These are phyloP conservation scores for Atrina japonica DNA, from an alignment of 2,888 invertebrate genomes.

Conservation along the genomic window DNA sequence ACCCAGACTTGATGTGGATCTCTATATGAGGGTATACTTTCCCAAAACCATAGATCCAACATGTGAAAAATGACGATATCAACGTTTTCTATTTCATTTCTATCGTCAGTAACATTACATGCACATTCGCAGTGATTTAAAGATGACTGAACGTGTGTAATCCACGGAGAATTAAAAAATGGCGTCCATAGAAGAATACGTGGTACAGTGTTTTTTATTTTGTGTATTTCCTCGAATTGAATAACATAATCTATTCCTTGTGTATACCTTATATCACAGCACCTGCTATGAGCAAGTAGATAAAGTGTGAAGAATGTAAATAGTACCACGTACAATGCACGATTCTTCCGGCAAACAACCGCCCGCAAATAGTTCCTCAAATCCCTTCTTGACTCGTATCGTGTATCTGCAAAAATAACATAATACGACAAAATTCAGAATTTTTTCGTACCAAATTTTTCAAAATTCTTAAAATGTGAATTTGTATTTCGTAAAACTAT, in stretches of 20 bases:
- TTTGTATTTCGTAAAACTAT: too few relatives aligned
- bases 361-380: too few relatives aligned
- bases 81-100: constrained; percentile 32
- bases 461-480: too few relatives aligned
- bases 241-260: background rate
- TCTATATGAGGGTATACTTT: constrained; percentile 16
- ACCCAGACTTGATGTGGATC: constrained; percentile 23
- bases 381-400: too few relatives aligned
- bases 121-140: constrained; percentile 25
- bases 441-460: too few relatives aligned
- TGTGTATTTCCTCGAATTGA: background rate
- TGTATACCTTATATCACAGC: too few relatives aligned
- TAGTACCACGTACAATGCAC: too few relatives aligned
- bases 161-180: background rate
- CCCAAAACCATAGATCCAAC: constrained; percentile 38
- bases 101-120: constrained; percentile 39
- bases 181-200: constrained; percentile 12
- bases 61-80: constrained; percentile 47
- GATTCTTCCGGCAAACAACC: too few relatives aligned
- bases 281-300: too few relatives aligned
- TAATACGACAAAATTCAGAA: too few relatives aligned
- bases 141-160: background rate
- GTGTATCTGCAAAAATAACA: too few relatives aligned
- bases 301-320: too few relatives aligned
- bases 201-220: background rate